Evolutionary conservation across 2,797 vertebrate species (phyloP).

Genomic region (Astyanax mexicanus): DNA sequence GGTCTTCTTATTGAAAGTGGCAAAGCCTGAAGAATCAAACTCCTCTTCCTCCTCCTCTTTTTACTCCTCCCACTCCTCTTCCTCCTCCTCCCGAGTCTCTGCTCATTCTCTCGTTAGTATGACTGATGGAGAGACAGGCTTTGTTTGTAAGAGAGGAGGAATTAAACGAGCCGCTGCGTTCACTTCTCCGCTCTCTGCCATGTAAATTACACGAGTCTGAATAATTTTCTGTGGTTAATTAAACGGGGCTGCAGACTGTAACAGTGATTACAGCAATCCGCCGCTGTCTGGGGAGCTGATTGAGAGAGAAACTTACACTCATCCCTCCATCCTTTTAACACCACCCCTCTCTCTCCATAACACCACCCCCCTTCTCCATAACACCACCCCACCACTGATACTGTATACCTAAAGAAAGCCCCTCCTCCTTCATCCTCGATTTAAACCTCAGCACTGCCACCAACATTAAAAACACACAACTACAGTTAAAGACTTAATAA

Average conservation of each 20-base stretch:
- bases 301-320: slow-evolving; percentile 29
- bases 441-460: not conserved
- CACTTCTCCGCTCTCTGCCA: slow-evolving; percentile 35
- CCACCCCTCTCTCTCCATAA: too few relatives aligned
- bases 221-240: slow-evolving; percentile 57
- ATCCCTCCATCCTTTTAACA: slow-evolving; percentile 27
- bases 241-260: slow-evolving; percentile 48
- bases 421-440: not conserved
- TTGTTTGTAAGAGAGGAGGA: slow-evolving; percentile 41
- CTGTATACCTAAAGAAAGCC: too few relatives aligned
- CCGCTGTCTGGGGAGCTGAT: slow-evolving; percentile 27
- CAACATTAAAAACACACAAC: not conserved
- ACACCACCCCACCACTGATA: too few relatives aligned
- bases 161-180: slow-evolving; percentile 50
- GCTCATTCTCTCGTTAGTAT: slow-evolving; percentile 34
- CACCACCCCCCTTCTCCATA: too few relatives aligned
- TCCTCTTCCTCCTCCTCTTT: not conserved
- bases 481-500: too few relatives aligned
- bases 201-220: slow-evolving; percentile 46
- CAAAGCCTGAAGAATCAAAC: not conserved
- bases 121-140: slow-evolving; percentile 51
- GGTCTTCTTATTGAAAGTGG: not conserved
- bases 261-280: slow-evolving; percentile 47
- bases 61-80: not conserved
- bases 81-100: not conserved